These are phyloP conservation scores for Listronotus oregonensis DNA, from an alignment of 1,140 invertebrate species.

Conservation along the genomic window DNA sequence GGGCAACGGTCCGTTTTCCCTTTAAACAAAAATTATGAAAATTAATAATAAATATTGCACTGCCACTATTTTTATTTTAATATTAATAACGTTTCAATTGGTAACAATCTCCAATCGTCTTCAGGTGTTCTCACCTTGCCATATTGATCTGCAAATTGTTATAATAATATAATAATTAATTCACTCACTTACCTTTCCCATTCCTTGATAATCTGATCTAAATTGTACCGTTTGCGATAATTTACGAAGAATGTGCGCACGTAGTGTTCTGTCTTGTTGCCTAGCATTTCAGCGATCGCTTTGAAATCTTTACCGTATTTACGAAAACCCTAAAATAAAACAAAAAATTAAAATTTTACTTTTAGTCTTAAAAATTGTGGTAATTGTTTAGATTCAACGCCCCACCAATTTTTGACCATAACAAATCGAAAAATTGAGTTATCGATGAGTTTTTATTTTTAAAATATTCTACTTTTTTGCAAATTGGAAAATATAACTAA, in stretches of 20 bases:
- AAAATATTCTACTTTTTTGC: no score
- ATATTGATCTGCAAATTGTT: no score
- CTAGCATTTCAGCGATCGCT: slow-evolving; percentile 92
- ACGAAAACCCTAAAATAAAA: slow-evolving; percentile 71
- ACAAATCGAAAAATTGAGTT: no score
- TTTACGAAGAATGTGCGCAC: slow-evolving; percentile 89
- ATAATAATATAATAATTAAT: background rate
- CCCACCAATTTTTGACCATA: no score
- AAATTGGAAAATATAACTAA: no score
- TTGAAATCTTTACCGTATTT: slow-evolving; percentile 96
- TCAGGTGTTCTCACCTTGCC: background rate
- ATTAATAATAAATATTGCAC: no score
- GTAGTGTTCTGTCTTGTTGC: slow-evolving; percentile 93
- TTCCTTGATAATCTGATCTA: slow-evolving; percentile 87
- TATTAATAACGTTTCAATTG: background rate
- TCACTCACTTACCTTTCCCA: slow-evolving; percentile 67
- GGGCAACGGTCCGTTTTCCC: slow-evolving; percentile 64
- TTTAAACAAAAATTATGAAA: slow-evolving; percentile 1
- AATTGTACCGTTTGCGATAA: slow-evolving; percentile 86
- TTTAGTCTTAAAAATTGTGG: no score
- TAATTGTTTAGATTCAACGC: no score
- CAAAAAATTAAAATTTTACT: no score
- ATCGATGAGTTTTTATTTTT: no score
- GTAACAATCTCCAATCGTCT: background rate
- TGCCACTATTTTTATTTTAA: no score